Percentiles rank a stretch among this genome's conserved stretches.
These are phyloP conservation scores for Holothuria scabra DNA, from an alignment of 53 echinoderm and acorn worm species.

Conservation along the genomic window DNA sequence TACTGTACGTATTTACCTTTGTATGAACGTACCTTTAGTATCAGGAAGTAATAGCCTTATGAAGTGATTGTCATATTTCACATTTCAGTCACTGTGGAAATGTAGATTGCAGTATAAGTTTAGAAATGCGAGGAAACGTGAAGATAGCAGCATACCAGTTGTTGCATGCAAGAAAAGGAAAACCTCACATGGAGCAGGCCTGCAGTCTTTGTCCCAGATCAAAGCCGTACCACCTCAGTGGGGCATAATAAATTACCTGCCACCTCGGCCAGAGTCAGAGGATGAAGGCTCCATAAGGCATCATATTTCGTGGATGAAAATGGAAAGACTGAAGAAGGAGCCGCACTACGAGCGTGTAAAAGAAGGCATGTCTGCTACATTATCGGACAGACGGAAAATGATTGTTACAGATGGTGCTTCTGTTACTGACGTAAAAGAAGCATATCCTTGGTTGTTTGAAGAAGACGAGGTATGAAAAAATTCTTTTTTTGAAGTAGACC, in stretches of 20 bases:
- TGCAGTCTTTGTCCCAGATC: too few species aligned
- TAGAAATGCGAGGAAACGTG: constrained; percentile 47
- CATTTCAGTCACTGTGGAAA: too few species aligned
- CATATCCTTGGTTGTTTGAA: constrained; percentile 58
- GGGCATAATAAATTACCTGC: constrained; percentile 47
- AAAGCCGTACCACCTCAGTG: constrained; percentile 32
- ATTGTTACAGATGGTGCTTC: constrained; percentile 40
- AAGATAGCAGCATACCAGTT: constrained; percentile 25
- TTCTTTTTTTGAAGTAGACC: too few species aligned
- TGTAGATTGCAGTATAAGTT: constrained; percentile 52
- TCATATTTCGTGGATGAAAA: constrained; percentile 42
- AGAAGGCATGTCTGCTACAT: constrained; percentile 34
- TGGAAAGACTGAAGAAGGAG: constrained; percentile 42
- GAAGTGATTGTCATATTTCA: too few species aligned
- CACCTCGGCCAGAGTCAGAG: constrained; percentile 33
- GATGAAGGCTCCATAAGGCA: constrained; percentile 36
- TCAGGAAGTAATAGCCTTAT: too few species aligned
- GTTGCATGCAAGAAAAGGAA: constrained; percentile 28
- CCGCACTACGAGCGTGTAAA: constrained; percentile 42
- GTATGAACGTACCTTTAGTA: too few species aligned
- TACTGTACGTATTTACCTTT: too few species aligned
- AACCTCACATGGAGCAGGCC: neutral
- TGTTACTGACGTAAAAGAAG: constrained; percentile 22
- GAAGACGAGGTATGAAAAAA: constrained; percentile 37
- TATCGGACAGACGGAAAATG: constrained; percentile 27